Percentiles rank a stretch among this genome's conserved stretches.
phyloP scores from a whole-genome alignment of 2,113 vertebrate species.

The Nothobranchius furzeri region DNA sequence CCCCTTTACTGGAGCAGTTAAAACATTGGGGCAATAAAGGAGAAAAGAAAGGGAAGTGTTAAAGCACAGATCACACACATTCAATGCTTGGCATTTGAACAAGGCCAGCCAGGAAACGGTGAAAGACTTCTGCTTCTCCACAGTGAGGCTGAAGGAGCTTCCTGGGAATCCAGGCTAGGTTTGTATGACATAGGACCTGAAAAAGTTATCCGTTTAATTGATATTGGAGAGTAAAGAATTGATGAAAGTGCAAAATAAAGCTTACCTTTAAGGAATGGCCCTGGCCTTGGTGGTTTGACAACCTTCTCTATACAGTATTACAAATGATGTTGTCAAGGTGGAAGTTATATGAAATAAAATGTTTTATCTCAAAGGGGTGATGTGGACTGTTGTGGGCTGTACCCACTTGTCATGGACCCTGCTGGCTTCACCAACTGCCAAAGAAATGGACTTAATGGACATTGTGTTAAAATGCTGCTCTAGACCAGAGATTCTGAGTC shows the following conservation, averaged over 20 bases:
- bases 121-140: slow-evolving; percentile 48
- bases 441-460: too few species aligned
- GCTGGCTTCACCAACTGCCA: too few species aligned
- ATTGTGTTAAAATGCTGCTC: too few species aligned
- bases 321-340: too few species aligned
- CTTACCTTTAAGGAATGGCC: not conserved
- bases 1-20: slow-evolving; percentile 70
- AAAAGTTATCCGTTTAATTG: slow-evolving; percentile 35
- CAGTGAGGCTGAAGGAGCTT: slow-evolving; percentile 41
- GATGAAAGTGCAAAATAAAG: slow-evolving; percentile 26
- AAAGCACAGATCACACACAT: slow-evolving; percentile 66
- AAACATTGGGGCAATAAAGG: slow-evolving; percentile 57
- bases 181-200: slow-evolving; percentile 30
- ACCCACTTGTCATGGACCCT: too few species aligned
- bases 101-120: slow-evolving; percentile 52
- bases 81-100: slow-evolving; percentile 41
- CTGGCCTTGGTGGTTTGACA: not conserved
- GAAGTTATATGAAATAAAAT: too few species aligned
- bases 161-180: slow-evolving; percentile 35
- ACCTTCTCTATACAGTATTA: too few species aligned
- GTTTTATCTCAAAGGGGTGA: too few species aligned
- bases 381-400: too few species aligned
- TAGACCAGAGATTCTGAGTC: too few species aligned
- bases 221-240: slow-evolving; percentile 37
- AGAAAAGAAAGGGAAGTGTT: slow-evolving; percentile 56